Evolutionary conservation across 2,113 vertebrate genomes (phyloP).

Genomic region (Struthio camelus): DNA sequence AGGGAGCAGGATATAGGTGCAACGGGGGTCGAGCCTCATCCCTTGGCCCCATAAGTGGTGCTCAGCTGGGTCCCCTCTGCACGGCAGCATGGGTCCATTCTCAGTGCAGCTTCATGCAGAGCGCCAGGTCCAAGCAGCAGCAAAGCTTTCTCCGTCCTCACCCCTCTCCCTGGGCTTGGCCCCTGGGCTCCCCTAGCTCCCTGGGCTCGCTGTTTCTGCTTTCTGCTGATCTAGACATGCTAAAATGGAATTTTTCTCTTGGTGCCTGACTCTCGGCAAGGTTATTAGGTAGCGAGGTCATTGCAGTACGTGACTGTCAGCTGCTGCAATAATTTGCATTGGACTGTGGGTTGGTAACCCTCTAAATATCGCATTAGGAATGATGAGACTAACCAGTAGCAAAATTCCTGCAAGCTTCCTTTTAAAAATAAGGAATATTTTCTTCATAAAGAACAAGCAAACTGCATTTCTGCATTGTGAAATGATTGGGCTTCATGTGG

Average conservation of each 20-base stretch:
- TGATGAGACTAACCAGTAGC: background rate
- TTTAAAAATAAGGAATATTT: background rate
- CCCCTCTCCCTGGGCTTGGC: background rate
- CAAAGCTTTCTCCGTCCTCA: background rate
- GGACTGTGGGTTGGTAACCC: background rate
- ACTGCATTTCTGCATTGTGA: background rate
- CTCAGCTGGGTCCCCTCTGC: background rate
- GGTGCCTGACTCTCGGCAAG: conserved; percentile 13
- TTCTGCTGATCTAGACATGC: background rate
- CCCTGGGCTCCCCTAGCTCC: no score
- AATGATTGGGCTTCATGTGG: background rate
- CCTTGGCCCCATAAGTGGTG: background rate
- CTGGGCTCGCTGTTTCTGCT: conserved; percentile 27
- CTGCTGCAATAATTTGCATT: background rate
- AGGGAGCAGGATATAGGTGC: background rate
- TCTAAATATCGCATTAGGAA: background rate
- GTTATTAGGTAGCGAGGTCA: conserved; percentile 10
- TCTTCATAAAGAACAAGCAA: background rate
- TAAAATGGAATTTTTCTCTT: conserved; percentile 49
- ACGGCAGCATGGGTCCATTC: background rate
- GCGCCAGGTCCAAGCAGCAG: background rate
- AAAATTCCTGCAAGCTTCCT: background rate
- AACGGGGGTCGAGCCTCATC: background rate
- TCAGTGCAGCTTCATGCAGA: rapidly evolving
- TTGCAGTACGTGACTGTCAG: background rate